Evolutionary conservation across 2,888 invertebrate species (phyloP).

Genomic region (Lochmaea capreae): DNA sequence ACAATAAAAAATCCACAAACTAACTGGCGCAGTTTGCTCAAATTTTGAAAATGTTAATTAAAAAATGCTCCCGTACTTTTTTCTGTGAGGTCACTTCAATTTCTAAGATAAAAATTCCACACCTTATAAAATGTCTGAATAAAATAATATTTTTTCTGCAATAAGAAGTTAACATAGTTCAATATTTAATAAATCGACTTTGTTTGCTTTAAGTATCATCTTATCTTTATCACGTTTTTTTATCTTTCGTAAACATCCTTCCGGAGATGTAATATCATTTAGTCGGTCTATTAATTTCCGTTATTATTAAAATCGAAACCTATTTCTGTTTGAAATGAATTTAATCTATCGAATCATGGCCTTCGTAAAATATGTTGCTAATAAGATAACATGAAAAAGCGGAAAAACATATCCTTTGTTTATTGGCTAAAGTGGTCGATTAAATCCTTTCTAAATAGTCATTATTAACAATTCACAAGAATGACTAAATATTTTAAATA

Average conservation of each 20-base stretch:
- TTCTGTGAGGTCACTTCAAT: too few species aligned
- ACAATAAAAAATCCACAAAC: too few species aligned
- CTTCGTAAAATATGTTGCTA: background rate
- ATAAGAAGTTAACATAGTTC: background rate
- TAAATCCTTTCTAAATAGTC: background rate
- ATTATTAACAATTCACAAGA: background rate
- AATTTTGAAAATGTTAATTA: too few species aligned
- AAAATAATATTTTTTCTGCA: background rate
- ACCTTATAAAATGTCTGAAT: background rate
- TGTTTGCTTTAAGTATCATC: conserved; percentile 6
- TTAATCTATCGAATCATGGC: conserved; percentile 3
- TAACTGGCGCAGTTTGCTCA: too few species aligned
- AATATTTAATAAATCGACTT: background rate
- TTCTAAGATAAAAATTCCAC: too few species aligned
- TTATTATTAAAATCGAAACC: conserved; percentile 10
- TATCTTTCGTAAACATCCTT: conserved; percentile 18
- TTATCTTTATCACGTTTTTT: conserved; percentile 13
- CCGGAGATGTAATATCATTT: conserved; percentile 8
- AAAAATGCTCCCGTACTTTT: too few species aligned
- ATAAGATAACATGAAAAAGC: background rate
- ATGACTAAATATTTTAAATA: background rate
- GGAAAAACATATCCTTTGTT: conserved; percentile 5
- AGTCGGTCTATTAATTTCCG: conserved; percentile 13
- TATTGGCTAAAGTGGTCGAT: background rate
- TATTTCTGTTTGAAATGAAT: background rate